Evolutionary conservation across 1,140 invertebrate species (phyloP).

Genomic region (Meloidogyne floridensis): DNA sequence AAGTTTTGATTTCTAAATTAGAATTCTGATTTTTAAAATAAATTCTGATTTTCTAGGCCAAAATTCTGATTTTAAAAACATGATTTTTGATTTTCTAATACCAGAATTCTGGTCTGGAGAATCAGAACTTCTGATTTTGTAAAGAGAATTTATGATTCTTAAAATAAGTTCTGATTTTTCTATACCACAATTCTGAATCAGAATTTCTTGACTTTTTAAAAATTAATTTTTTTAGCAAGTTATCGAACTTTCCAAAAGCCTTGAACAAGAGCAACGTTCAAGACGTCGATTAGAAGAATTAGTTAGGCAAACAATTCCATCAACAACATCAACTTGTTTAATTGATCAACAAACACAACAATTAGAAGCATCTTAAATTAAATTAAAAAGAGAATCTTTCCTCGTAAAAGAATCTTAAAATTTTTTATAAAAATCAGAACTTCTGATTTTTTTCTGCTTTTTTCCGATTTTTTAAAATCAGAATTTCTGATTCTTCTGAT

Average conservation of each 20-base stretch:
- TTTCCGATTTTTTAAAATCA: too few relatives aligned
- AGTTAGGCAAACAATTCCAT: slow-evolving; percentile 21
- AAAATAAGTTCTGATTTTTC: background rate
- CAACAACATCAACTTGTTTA: background rate
- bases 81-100: background rate
- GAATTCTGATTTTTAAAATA: too few relatives aligned
- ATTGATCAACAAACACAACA: background rate
- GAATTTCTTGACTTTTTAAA: background rate
- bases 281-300: slow-evolving; percentile 52
- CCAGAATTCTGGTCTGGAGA: too few relatives aligned
- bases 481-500: too few relatives aligned
- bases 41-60: too few relatives aligned
- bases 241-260: slow-evolving; percentile 34
- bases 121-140: background rate
- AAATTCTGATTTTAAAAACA: too few relatives aligned
- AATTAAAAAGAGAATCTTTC: background rate
- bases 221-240: slow-evolving; percentile 44
- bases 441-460: too few relatives aligned
- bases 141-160: slow-evolving; percentile 1
- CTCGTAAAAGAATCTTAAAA: too few relatives aligned
- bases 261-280: slow-evolving; percentile 55
- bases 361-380: background rate
- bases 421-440: too few relatives aligned
- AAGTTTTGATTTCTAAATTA: too few relatives aligned
- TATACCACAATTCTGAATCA: too few relatives aligned